Evolutionary conservation across 2,113 vertebrate species (phyloP).

Genomic region (Pantherophis guttatus): DNA sequence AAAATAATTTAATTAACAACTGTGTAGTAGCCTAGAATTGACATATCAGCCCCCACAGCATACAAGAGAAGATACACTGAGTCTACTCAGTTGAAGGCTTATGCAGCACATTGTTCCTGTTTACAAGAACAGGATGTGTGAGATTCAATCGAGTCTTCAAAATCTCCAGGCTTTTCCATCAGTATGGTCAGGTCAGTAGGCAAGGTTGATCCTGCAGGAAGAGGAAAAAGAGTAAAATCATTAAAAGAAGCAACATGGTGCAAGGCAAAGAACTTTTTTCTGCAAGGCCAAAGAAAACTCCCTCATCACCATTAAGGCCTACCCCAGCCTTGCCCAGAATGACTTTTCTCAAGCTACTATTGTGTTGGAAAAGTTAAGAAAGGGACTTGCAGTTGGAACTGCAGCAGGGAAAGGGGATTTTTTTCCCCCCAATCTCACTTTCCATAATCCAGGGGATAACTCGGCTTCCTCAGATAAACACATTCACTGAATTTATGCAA

Average conservation of each 20-base stretch:
- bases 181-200: constrained; percentile 37
- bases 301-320: neutral
- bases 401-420: neutral
- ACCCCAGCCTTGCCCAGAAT: neutral
- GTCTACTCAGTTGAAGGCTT: constrained; percentile 36
- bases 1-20: constrained; percentile 43
- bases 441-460: neutral
- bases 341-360: neutral
- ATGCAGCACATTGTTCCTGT: neutral
- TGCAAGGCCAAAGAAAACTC: neutral
- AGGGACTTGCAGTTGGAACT: neutral
- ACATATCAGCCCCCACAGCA: constrained; percentile 34
- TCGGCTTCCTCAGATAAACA: neutral
- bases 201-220: constrained; percentile 43
- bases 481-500: neutral
- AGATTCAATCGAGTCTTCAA: constrained; percentile 40
- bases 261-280: neutral
- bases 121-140: constrained; percentile 53
- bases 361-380: neutral
- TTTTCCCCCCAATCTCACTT: neutral
- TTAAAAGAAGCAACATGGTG: constrained; percentile 4
- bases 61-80: constrained; percentile 33
- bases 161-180: constrained; percentile 53
- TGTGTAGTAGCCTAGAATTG: constrained; percentile 27
- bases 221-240: constrained; percentile 19